Conservation (phyloP, 2,113 vertebrate genomes). For the Ciconia maguari region DNA sequence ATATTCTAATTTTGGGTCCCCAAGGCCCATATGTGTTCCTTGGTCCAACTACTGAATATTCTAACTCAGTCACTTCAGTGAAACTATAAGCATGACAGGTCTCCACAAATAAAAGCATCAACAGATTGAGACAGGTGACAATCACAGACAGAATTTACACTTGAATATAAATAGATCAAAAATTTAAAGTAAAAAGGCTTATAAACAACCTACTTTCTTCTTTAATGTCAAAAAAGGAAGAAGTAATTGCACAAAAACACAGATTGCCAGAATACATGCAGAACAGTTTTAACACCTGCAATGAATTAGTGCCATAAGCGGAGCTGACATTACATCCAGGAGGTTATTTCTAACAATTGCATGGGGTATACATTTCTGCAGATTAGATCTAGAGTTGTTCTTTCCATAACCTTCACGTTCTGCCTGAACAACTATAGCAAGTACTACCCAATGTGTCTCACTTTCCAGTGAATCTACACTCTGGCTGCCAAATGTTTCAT, state of each 20-base stretch:
- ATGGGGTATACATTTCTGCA: not conserved
- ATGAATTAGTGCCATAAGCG: not conserved
- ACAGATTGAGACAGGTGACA: not conserved
- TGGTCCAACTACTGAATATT: not conserved
- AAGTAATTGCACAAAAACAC: not conserved
- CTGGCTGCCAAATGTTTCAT: not conserved
- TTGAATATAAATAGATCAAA: not conserved
- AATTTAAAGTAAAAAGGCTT: not conserved
- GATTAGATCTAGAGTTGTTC: not conserved
- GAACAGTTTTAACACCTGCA: not conserved
- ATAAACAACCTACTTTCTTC: not conserved
- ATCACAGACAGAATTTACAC: not conserved
- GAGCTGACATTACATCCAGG: not conserved
- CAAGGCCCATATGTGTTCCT: not conserved
- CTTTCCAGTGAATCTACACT: not conserved
- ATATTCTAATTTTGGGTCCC: not conserved
- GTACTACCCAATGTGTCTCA: not conserved
- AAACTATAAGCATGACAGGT: not conserved
- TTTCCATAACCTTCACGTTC: not conserved
- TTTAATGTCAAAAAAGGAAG: not conserved
- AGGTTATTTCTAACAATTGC: not conserved
- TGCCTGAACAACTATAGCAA: not conserved
- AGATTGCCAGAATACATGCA: not conserved
- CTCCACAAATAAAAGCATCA: not conserved
- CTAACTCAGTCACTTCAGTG: not conserved